Evolutionary conservation across 2,113 vertebrate species (phyloP).

Genomic region (Asarcornis scutulata): DNA sequence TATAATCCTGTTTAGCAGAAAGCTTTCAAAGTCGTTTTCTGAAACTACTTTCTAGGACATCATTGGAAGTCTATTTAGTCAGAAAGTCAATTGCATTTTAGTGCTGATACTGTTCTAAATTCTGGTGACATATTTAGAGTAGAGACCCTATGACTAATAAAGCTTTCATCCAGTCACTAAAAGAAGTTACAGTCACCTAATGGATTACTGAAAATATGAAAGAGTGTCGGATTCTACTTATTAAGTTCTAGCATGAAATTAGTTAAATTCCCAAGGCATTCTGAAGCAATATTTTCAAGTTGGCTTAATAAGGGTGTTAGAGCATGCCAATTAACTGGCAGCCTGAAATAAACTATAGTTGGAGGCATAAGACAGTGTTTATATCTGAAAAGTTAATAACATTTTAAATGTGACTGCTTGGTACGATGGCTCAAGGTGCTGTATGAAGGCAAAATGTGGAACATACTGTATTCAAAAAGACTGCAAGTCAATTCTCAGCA

Average conservation of each 20-base stretch:
- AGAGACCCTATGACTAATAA: constrained; percentile 73
- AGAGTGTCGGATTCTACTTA: constrained; percentile 76
- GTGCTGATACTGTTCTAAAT: constrained; percentile 58
- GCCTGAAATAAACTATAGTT: constrained; percentile 76
- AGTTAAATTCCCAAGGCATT: constrained; percentile 78
- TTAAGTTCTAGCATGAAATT: constrained; percentile 82
- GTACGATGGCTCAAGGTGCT: constrained; percentile 58
- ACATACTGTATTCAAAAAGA: constrained; percentile 62
- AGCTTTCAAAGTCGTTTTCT: constrained; percentile 23
- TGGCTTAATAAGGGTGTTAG: constrained; percentile 72
- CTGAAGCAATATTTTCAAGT: constrained; percentile 78
- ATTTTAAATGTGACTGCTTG: constrained; percentile 79
- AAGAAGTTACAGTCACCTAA: constrained; percentile 75
- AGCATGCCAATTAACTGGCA: constrained; percentile 74
- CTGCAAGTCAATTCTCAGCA: constrained; percentile 69
- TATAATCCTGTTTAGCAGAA: constrained; percentile 43
- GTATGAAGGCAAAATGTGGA: constrained; percentile 65
- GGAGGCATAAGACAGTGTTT: constrained; percentile 71
- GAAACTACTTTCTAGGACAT: constrained; percentile 38
- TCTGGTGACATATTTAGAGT: constrained; percentile 70
- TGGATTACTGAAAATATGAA: constrained; percentile 79
- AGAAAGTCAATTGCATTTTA: constrained; percentile 64
- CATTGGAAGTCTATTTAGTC: constrained; percentile 47
- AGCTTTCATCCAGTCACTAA: constrained; percentile 73
- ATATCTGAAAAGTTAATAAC: constrained; percentile 77